These are phyloP conservation scores for Centropus unirufus DNA, from an alignment of 2,113 vertebrate species.

Conservation along the genomic window DNA sequence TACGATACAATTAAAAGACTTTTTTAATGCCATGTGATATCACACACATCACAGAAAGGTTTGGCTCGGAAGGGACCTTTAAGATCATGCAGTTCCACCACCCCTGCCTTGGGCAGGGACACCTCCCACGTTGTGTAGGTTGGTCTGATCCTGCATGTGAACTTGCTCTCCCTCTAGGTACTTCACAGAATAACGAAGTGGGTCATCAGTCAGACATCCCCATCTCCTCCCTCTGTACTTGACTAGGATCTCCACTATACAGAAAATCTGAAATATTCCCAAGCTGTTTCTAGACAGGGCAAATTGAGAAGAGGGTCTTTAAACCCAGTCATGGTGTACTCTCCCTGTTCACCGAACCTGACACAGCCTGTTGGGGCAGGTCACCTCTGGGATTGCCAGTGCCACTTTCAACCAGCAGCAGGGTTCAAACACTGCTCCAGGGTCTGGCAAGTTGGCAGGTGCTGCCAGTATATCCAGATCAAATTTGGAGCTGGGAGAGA, in stretches of 20 bases:
- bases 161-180: not conserved
- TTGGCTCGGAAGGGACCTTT: no score
- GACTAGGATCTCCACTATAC: not conserved
- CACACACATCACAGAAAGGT: not conserved
- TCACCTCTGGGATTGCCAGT: fast-evolving
- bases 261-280: not conserved
- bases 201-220: not conserved
- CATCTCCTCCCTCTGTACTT: fast-evolving
- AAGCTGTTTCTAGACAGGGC: not conserved
- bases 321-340: fast-evolving
- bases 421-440: not conserved
- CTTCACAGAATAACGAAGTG: not conserved
- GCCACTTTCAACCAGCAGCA: not conserved
- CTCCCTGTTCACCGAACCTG: not conserved
- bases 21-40: not conserved
- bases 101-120: no score
- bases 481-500: not conserved
- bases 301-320: not conserved
- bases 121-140: not conserved
- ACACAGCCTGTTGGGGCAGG: not conserved
- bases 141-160: not conserved
- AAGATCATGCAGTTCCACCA: no score
- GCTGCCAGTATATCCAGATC: not conserved
- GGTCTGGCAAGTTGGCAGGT: not conserved
- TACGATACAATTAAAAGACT: not conserved